Evolutionary conservation across 2,888 invertebrate species (phyloP).

Genomic region (Heliconius cydno): DNA sequence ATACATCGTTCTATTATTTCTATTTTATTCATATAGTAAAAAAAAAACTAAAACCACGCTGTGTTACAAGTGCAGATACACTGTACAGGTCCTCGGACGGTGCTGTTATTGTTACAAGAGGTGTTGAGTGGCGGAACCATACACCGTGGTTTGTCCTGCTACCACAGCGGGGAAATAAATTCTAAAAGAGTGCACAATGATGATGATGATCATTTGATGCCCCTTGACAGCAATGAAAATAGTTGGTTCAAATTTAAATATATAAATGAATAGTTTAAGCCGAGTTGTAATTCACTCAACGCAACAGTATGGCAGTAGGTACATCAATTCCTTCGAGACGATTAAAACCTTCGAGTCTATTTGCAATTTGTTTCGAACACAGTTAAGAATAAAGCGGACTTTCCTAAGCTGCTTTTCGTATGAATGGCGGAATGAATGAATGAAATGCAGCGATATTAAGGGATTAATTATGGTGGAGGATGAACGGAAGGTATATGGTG

Average conservation of each 20-base stretch:
- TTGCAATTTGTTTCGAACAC: conserved; percentile 21
- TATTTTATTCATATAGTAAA: too few relatives aligned
- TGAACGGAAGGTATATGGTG: not conserved
- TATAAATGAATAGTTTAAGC: not conserved
- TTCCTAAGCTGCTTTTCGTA: conserved; percentile 39
- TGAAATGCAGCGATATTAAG: conserved; percentile 31
- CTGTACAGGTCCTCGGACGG: not conserved
- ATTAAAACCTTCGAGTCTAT: conserved; percentile 16
- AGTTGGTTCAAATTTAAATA: not conserved
- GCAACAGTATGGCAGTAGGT: not conserved
- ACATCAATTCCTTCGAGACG: not conserved
- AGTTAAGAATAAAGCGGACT: conserved; percentile 24
- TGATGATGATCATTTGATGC: too few relatives aligned
- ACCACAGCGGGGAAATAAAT: too few relatives aligned
- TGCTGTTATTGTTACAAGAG: too few relatives aligned
- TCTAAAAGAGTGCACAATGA: too few relatives aligned
- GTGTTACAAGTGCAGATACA: not conserved
- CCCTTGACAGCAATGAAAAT: too few relatives aligned
- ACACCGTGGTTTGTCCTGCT: too few relatives aligned
- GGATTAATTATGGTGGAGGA: conserved; percentile 35
- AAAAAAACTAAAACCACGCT: too few relatives aligned
- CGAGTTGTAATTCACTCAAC: not conserved
- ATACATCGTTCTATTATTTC: too few relatives aligned
- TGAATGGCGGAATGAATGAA: conserved; percentile 6
- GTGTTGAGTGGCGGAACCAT: too few relatives aligned